Conservation (phyloP, 2,797 vertebrate genomes). For the Urosaurus nigricauda region DNA sequence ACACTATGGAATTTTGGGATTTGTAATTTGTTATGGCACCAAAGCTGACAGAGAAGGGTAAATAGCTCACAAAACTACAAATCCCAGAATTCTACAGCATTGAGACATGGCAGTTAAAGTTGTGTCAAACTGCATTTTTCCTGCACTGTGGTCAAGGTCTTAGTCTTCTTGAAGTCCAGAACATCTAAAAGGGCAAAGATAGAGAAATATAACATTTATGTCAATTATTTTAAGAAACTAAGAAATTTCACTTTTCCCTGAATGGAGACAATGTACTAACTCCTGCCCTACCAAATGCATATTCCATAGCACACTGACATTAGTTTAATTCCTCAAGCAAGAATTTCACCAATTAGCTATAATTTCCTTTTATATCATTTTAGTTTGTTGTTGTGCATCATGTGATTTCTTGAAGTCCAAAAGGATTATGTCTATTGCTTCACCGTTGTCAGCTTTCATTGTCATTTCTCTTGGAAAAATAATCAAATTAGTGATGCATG, state of each 20-base stretch:
- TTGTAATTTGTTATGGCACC: too few relatives aligned
- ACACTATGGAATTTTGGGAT: too few relatives aligned
- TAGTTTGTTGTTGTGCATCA: constrained; percentile 13
- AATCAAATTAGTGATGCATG: constrained; percentile 44
- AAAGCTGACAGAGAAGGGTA: too few relatives aligned
- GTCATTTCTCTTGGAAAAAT: constrained; percentile 41
- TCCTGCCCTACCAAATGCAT: neutral
- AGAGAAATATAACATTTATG: neutral
- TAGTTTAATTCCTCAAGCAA: constrained; percentile 26
- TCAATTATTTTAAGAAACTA: neutral
- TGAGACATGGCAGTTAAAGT: too few relatives aligned
- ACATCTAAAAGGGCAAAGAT: too few relatives aligned
- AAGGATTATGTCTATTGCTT: constrained; percentile 19
- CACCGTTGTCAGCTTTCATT: constrained; percentile 33
- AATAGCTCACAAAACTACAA: too few relatives aligned
- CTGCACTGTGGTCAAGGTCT: too few relatives aligned
- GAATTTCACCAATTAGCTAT: constrained; percentile 20
- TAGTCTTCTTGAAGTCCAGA: too few relatives aligned
- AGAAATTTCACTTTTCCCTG: neutral
- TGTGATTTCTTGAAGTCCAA: constrained; percentile 34
- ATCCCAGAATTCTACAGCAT: too few relatives aligned
- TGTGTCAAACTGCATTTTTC: too few relatives aligned
- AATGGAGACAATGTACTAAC: neutral
- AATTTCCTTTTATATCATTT: neutral
- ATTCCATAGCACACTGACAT: neutral